Evolutionary conservation across 2,888 invertebrate species (phyloP), one percentile per base, ranked within the genome.

Genomic region (Quadroppia sp.): DNA sequence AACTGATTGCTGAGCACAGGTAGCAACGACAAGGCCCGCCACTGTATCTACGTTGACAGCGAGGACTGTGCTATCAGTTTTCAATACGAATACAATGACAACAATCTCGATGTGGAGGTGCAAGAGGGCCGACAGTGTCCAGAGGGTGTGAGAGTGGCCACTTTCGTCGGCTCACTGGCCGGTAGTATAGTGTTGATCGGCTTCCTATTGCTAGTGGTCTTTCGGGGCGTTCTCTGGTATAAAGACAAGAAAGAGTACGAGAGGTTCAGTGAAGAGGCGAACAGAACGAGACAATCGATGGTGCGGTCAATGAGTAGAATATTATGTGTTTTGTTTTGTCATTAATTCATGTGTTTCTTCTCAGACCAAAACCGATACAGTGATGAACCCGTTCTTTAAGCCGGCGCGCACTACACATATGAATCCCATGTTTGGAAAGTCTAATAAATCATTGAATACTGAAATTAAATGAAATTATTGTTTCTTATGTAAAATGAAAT

Each of bases 221-320:
- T 23, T 56, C 6, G 9, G 99, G 99, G 99, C 99, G 85, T 86
- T 98, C 79, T 87, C 96, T 73, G 97, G 98, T 36, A 94, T 79
- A 95, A 97, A 81, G 99, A 99, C 84, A 86, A 95, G 74, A 86
- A 97, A 77, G 99, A 99, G 84, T 97, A 94, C 83, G 97, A 97
- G 50, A 90, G 91, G 81, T 99, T 99, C 2, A 23, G 25, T 84
- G 95, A 98, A 83, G 95, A 97, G 83, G 98, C 99, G 82, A 87
- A 23, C 6, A 61, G 15, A 32, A 30, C 9, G n/a, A n/a, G n/a
- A n/a, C n/a, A n/a, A n/a, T n/a, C n/a, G n/a, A n/a, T n/a, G n/a
- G n/a, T n/a, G n/a, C n/a, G n/a, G n/a, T n/a, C n/a, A n/a, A n/a
- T n/a, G n/a, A n/a, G n/a, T n/a, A n/a, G n/a, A n/a, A n/a, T n/a